These are phyloP conservation scores for Podabrus alpinus DNA, from an alignment of 2,888 invertebrate species.

Conservation along the genomic window DNA sequence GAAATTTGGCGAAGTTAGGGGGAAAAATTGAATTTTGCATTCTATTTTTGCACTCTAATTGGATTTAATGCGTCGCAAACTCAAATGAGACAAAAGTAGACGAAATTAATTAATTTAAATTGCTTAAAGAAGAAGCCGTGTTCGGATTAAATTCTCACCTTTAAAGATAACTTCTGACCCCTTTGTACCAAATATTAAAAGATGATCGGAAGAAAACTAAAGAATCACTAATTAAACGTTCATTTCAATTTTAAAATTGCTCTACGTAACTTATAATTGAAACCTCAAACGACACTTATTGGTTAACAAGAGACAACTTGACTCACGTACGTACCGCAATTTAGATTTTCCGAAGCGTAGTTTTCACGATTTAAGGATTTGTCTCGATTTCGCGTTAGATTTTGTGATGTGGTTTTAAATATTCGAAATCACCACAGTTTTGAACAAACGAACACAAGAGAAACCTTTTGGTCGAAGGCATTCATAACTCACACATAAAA, in stretches of 20 bases:
- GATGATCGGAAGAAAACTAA: background rate
- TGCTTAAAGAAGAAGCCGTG: background rate
- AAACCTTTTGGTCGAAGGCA: slow-evolving; percentile 41
- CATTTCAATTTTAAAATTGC: slow-evolving; percentile 3
- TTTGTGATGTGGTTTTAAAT: background rate
- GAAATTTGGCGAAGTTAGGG: too few relatives aligned
- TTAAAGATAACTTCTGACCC: background rate
- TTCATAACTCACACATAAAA: slow-evolving; percentile 39
- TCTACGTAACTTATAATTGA: background rate
- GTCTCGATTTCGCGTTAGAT: background rate
- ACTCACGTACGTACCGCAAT: slow-evolving; percentile 3
- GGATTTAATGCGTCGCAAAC: background rate
- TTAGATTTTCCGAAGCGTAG: background rate
- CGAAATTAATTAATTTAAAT: background rate
- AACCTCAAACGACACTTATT: background rate
- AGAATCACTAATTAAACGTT: background rate
- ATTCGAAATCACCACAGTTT: background rate
- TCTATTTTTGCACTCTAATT: background rate
- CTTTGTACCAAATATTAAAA: background rate
- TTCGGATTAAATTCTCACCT: background rate
- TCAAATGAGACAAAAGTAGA: background rate
- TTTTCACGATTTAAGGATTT: slow-evolving; percentile 7
- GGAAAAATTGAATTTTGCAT: background rate
- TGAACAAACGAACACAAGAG: slow-evolving; percentile 28
- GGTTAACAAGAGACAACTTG: slow-evolving; percentile 11